phyloP scores from a whole-genome alignment of 2,888 invertebrate species.

The Aleiodes testaceus region DNA sequence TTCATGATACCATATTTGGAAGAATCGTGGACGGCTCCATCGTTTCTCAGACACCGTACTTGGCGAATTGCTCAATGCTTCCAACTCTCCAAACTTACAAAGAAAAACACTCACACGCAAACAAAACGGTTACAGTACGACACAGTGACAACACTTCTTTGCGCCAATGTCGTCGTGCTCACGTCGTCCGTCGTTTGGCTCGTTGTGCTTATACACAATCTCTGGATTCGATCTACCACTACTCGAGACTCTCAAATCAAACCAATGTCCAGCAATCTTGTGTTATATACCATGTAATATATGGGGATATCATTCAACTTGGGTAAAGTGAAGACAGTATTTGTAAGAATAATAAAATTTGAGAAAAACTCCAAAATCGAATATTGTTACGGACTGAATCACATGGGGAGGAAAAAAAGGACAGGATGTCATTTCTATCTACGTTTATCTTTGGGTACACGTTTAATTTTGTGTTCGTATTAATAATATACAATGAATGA shows the following conservation, averaged over 20 bases:
- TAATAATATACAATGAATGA: constrained; percentile 20
- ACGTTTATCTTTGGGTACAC: constrained; percentile 19
- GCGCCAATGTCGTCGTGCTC: background rate
- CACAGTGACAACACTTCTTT: constrained; percentile 1
- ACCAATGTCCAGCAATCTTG: too few species aligned
- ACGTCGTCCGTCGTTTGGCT: background rate
- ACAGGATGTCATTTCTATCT: constrained; percentile 18
- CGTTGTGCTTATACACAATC: background rate
- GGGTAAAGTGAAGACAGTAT: too few species aligned
- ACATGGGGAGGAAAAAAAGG: constrained; percentile 1
- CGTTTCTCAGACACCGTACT: constrained; percentile 61
- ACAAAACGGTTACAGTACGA: background rate
- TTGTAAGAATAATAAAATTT: too few species aligned
- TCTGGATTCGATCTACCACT: constrained; percentile 3
- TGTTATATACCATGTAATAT: too few species aligned
- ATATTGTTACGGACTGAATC: too few species aligned
- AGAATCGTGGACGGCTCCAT: constrained; percentile 69
- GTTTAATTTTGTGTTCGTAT: constrained; percentile 8
- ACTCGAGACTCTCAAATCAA: too few species aligned
- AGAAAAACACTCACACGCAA: background rate
- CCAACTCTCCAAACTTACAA: constrained; percentile 6
- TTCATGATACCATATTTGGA: constrained; percentile 69
- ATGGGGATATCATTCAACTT: too few species aligned
- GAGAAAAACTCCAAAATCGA: too few species aligned
- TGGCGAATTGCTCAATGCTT: constrained; percentile 67